Evolutionary conservation across 2,888 invertebrate species (phyloP), one percentile per base, ranked within the genome.

Genomic region (Silvanus unidentatus): DNA sequence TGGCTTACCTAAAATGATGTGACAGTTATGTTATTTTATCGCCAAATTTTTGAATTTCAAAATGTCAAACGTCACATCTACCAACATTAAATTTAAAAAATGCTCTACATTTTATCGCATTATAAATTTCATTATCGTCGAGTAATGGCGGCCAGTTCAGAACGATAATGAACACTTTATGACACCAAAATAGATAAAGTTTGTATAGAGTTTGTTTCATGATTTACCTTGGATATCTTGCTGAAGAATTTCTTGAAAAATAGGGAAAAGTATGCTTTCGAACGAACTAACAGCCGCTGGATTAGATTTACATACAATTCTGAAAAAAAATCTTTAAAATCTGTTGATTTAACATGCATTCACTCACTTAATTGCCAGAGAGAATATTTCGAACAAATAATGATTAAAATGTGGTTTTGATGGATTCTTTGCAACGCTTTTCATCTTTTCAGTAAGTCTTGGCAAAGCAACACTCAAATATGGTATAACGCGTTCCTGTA

Each of bases 331-430:
- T 3, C 22, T 22, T 5, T 8, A 32, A 32, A 32, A 32, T 11
- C n/a, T 65, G 48, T 32, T 32, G 10, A 28, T 28, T 8, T 28
- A 10, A 8, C 28, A 10, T n/a, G 32, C 32, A n/a, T n/a, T n/a
- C 10, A 32, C 80, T 77, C 67, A 88, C 87, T 83, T 85, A n/a
- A 92, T 86, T 2, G 87, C 82, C 36, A 99, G 74, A 16, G 95
- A 90, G 32, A 99, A 75, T 0, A 92, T 89, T 75, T 99, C 99
- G 68, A 99, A 99, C 29, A 99, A 77, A 72, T 90, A 99, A 70
- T 99, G 99, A 75, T 98, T 98, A 75, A 98, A 98, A 69, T 96
- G 91, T 0, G 99, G 98, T 62, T 94, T 90, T 60, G 90, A 91
- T 0, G 98, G 92, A 75, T 97, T 98, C 75, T 90, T 90, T 42